phyloP scores from a whole-genome alignment of 2,888 invertebrate genomes.

The Phrixothrix hirtus region DNA sequence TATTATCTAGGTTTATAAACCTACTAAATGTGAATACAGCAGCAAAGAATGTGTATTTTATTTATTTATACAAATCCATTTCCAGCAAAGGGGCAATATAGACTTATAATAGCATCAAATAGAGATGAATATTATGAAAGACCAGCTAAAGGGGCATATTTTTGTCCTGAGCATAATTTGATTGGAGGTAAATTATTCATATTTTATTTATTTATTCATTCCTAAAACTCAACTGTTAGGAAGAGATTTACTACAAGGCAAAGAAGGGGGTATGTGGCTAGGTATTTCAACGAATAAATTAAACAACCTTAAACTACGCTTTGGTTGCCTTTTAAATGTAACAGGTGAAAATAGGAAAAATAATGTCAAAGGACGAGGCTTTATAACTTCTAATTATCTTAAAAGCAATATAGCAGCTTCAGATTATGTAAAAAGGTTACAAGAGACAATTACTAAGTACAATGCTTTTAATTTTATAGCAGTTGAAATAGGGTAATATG shows the following conservation, averaged over 20 bases:
- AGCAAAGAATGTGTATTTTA: slow-evolving; percentile 90
- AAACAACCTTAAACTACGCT: slow-evolving; percentile 52
- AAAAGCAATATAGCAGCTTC: slow-evolving; percentile 55
- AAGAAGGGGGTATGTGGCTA: slow-evolving; percentile 83
- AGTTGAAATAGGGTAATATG: slow-evolving; percentile 71
- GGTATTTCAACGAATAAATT: slow-evolving; percentile 60
- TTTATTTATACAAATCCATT: slow-evolving; percentile 70
- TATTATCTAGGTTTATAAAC: too few relatives aligned
- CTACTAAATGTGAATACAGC: too few relatives aligned
- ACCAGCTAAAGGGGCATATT: slow-evolving; percentile 58
- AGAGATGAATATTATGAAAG: slow-evolving; percentile 78
- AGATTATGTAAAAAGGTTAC: slow-evolving; percentile 59
- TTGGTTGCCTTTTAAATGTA: slow-evolving; percentile 73
- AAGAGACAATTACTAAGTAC: slow-evolving; percentile 59
- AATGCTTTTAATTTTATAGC: slow-evolving; percentile 74
- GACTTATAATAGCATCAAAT: slow-evolving; percentile 76
- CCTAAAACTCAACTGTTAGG: slow-evolving; percentile 59
- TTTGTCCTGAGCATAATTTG: slow-evolving; percentile 55
- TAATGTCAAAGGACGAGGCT: slow-evolving; percentile 67
- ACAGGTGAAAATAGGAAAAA: slow-evolving; percentile 59
- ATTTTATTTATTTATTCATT: neutral
- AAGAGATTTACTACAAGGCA: slow-evolving; percentile 71
- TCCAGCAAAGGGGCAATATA: slow-evolving; percentile 64
- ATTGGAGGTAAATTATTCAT: slow-evolving; percentile 74
- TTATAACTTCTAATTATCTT: slow-evolving; percentile 68